phyloP scores from a whole-genome alignment of 2,113 vertebrate species.

The Limnothrissa miodon region DNA sequence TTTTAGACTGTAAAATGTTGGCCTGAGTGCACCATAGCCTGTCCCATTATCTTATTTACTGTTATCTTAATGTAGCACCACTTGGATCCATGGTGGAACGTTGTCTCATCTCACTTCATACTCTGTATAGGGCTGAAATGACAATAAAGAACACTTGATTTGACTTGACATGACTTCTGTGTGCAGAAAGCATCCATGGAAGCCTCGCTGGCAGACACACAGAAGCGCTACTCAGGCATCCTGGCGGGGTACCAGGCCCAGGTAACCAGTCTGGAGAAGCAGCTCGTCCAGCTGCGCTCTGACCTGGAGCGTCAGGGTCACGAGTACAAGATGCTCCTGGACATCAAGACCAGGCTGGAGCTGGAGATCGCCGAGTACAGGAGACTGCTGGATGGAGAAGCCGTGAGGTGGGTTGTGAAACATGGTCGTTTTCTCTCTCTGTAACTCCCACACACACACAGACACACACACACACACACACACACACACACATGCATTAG shows the following conservation, averaged over 20 bases:
- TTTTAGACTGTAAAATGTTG: too few species aligned
- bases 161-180: neutral
- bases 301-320: conserved; percentile 75
- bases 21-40: too few species aligned
- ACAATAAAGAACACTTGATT: too few species aligned
- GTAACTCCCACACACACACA: too few species aligned
- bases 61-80: too few species aligned
- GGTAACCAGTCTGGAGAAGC: conserved; percentile 70
- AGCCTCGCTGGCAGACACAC: conserved; percentile 65
- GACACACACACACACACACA: too few species aligned
- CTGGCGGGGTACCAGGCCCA: conserved; percentile 68
- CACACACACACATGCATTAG: too few species aligned
- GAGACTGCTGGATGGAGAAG: conserved; percentile 68
- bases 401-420: neutral
- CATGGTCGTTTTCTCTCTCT: neutral
- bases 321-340: conserved; percentile 78
- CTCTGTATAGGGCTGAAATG: too few species aligned
- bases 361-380: conserved; percentile 83
- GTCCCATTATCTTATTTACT: too few species aligned
- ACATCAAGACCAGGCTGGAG: conserved; percentile 79
- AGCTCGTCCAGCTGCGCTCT: conserved; percentile 66
- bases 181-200: conserved; percentile 76
- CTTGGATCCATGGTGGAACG: too few species aligned
- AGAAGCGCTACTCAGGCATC: conserved; percentile 65
- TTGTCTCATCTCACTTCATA: too few species aligned